Conservation (phyloP, 1,140 invertebrate genomes). For the Catajapyx aquilonaris region DNA sequence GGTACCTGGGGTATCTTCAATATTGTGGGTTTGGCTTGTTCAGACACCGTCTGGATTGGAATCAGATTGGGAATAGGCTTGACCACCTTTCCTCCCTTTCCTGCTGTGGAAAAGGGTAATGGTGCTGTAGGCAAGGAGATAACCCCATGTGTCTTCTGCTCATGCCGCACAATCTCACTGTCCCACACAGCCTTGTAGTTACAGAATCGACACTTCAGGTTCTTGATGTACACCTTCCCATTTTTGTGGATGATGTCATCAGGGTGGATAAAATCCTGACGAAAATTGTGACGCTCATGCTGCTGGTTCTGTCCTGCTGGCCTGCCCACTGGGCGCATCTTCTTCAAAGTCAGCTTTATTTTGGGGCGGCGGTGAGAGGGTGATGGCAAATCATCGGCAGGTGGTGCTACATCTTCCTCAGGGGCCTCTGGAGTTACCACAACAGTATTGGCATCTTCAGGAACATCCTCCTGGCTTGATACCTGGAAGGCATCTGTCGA, state of each 20-base stretch:
- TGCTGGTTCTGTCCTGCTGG: constrained; percentile 7
- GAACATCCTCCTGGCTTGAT: neutral
- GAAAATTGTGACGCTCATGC: constrained; percentile 15
- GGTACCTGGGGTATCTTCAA: constrained; percentile 2
- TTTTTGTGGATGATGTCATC: constrained; percentile 25
- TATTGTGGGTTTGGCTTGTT: neutral
- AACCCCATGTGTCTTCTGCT: constrained; percentile 25
- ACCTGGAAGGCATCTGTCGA: neutral
- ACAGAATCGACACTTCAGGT: constrained; percentile 25
- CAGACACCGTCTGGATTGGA: constrained; percentile 25
- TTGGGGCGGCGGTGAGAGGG: constrained; percentile 7
- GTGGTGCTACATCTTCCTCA: neutral
- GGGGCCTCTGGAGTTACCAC: neutral
- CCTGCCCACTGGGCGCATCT: constrained; percentile 10
- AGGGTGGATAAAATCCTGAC: constrained; percentile 25
- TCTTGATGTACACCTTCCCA: constrained; percentile 23
- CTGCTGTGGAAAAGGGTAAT: too few species aligned
- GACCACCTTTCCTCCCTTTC: constrained; percentile 19
- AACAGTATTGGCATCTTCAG: constrained; percentile 3
- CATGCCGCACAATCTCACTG: constrained; percentile 28
- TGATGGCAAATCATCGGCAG: neutral
- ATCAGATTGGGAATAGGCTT: constrained; percentile 47
- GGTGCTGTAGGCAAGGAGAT: too few species aligned
- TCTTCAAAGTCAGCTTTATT: constrained; percentile 15
- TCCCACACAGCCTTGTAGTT: constrained; percentile 30